Percentiles rank a stretch among this genome's conserved stretches.
Evolutionary conservation across 2,888 invertebrate genomes (phyloP).

Genomic region (Seira musarum): DNA sequence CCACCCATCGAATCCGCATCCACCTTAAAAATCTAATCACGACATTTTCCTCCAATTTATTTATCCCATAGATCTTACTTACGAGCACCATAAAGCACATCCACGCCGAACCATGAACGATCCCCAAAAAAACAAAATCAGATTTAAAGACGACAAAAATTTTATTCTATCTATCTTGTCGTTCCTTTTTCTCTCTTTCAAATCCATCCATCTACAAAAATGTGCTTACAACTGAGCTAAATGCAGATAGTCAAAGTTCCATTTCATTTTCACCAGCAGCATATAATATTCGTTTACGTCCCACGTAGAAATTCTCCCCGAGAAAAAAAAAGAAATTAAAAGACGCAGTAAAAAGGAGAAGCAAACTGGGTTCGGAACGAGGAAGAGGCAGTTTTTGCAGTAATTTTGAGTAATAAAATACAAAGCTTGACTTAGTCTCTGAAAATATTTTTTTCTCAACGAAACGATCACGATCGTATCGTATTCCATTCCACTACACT

Average conservation of each 20-base stretch:
- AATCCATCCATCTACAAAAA: conserved; percentile 5
- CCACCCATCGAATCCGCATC: conserved; percentile 23
- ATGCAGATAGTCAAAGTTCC: conserved; percentile 15
- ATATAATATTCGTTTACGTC: not conserved
- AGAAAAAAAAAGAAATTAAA: conserved; percentile 57
- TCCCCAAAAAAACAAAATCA: conserved; percentile 15
- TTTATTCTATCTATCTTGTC: conserved; percentile 30
- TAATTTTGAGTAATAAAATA: conserved; percentile 28
- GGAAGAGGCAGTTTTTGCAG: conserved; percentile 48
- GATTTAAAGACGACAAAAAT: conserved; percentile 28
- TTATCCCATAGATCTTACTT: conserved; percentile 61
- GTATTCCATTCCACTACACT: too few species aligned
- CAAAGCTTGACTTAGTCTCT: not conserved
- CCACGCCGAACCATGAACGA: conserved; percentile 33
- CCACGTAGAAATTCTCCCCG: not conserved
- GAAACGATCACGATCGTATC: too few species aligned
- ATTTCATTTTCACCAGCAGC: conserved; percentile 32
- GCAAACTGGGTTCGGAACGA: conserved; percentile 2
- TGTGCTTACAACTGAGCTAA: not conserved
- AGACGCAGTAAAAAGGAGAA: conserved; percentile 39
- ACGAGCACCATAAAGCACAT: conserved; percentile 62
- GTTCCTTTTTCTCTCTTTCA: conserved; percentile 4
- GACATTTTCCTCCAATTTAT: conserved; percentile 62
- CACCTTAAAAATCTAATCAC: conserved; percentile 60
- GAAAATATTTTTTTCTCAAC: too few species aligned